phyloP scores from a whole-genome alignment of 2,113 vertebrate species.

The Cebus imitator region DNA sequence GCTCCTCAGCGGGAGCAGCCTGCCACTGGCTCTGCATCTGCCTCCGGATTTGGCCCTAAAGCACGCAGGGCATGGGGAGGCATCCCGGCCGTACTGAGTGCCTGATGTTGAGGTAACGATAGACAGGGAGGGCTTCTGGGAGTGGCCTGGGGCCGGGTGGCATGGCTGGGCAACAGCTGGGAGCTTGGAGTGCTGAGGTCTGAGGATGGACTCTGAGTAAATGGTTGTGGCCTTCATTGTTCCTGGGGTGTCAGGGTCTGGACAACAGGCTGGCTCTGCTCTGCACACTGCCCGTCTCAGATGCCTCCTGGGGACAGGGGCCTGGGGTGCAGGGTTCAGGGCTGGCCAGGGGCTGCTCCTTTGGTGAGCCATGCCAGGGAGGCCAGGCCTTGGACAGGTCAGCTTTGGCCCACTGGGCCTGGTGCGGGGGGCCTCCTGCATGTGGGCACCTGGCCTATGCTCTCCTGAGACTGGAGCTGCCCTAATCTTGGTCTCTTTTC shows the following conservation, averaged over 20 bases:
- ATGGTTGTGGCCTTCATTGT: neutral
- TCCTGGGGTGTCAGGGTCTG: neutral
- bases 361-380: neutral
- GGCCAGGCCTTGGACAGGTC: neutral
- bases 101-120: neutral
- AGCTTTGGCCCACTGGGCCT: neutral
- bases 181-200: neutral
- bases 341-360: neutral
- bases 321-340: neutral
- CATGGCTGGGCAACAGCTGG: no score
- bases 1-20: neutral
- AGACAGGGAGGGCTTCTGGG: neutral
- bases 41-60: neutral
- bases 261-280: neutral
- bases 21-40: neutral
- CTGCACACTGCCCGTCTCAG: neutral
- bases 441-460: neutral
- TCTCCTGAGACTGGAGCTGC: neutral
- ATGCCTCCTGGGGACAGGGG: neutral
- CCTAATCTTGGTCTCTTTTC: neutral
- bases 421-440: neutral
- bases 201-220: neutral
- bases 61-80: neutral
- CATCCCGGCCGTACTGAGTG: neutral
- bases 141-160: neutral